These are phyloP conservation scores for Trematomus loennbergii DNA, from an alignment of 2,113 vertebrate genomes.

Conservation along the genomic window DNA sequence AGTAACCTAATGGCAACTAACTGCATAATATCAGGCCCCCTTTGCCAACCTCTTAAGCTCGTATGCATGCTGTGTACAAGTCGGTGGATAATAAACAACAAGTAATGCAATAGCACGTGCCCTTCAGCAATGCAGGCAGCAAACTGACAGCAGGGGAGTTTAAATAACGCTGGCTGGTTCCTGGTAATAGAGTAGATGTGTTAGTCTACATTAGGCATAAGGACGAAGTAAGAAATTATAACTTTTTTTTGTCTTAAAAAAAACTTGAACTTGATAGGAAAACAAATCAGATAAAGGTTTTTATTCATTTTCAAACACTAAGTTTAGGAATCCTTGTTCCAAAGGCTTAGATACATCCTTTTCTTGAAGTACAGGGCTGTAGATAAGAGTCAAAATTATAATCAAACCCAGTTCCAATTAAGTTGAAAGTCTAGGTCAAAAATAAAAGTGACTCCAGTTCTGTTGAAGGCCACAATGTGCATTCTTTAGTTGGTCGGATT, in stretches of 20 bases:
- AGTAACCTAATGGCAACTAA: neutral
- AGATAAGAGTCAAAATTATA: neutral
- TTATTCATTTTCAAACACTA: neutral
- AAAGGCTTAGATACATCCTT: neutral
- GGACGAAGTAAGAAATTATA: too few relatives aligned
- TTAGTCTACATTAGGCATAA: neutral
- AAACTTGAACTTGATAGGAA: neutral
- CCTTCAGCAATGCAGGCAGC: neutral
- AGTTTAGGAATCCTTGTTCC: neutral
- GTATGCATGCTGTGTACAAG: neutral
- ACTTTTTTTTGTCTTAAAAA: neutral
- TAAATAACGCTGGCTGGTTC: neutral
- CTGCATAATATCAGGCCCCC: neutral
- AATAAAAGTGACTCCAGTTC: neutral
- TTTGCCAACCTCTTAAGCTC: neutral
- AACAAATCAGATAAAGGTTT: neutral
- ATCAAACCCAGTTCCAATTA: neutral
- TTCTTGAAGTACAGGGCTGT: neutral
- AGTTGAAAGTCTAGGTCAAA: neutral
- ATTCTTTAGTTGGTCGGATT: neutral
- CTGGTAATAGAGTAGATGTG: neutral
- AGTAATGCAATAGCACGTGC: neutral
- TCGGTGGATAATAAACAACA: neutral
- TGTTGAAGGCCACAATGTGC: neutral
- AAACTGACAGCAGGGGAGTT: slow-evolving; percentile 1